Evolutionary conservation across 2,888 invertebrate genomes (phyloP).

Genomic region (Troglohyphantes excavatus): DNA sequence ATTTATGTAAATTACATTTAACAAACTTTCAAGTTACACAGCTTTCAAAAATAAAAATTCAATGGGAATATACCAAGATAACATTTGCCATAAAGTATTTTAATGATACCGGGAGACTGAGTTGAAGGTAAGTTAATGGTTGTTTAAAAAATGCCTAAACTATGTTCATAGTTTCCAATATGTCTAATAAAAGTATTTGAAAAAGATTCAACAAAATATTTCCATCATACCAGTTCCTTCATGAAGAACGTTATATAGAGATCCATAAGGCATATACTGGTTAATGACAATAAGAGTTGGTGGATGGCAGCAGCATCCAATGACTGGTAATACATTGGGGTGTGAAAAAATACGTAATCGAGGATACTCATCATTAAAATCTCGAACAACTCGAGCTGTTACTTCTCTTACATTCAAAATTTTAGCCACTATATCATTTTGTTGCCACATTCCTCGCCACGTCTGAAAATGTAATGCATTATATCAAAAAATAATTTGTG

Average conservation of each 20-base stretch:
- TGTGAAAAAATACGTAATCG: slow-evolving; percentile 98
- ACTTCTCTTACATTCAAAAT: slow-evolving; percentile 94
- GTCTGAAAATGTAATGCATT: slow-evolving; percentile 84
- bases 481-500: neutral
- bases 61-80: too few relatives aligned
- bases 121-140: too few relatives aligned
- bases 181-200: neutral
- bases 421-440: slow-evolving; percentile 98
- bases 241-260: slow-evolving; percentile 95
- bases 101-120: too few relatives aligned
- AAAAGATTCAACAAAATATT: neutral
- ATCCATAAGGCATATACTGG: slow-evolving; percentile 97
- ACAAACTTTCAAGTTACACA: too few relatives aligned
- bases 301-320: slow-evolving; percentile 94
- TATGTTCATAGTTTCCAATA: too few relatives aligned
- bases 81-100: too few relatives aligned
- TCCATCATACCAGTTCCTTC: slow-evolving; percentile 83
- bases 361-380: slow-evolving; percentile 99
- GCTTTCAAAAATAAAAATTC: too few relatives aligned
- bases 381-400: slow-evolving; percentile 93
- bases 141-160: too few relatives aligned
- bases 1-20: too few relatives aligned
- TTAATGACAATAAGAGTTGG: slow-evolving; percentile 96
- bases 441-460: slow-evolving; percentile 98
- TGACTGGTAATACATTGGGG: slow-evolving; percentile 96